A percentile compares a stretch with the other conserved stretches of the same genome.
These are phyloP conservation scores for Temnothorax longispinosus DNA, from an alignment of 1,140 invertebrate genomes.

Conservation along the genomic window DNA sequence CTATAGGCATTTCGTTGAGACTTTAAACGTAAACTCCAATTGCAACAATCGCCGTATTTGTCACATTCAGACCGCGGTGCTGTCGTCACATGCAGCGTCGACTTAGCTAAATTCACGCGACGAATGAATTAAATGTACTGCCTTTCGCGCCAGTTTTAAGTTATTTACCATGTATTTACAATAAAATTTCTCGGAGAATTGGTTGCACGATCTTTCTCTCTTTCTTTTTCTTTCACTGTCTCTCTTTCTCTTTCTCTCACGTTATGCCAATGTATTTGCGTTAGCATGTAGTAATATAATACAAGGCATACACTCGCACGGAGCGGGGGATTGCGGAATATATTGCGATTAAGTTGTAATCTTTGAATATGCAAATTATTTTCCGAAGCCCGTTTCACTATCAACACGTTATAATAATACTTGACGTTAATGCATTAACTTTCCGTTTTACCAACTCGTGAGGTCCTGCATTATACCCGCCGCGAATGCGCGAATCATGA, in stretches of 20 bases:
- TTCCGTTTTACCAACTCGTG: constrained; percentile 27
- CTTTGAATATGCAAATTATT: constrained; percentile 74
- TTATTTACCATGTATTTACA: constrained; percentile 9
- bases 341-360: constrained; percentile 72
- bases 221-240: neutral
- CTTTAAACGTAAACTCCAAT: neutral
- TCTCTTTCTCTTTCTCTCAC: neutral
- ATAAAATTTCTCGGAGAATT: constrained; percentile 29
- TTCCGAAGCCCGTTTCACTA: constrained; percentile 63
- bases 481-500: constrained; percentile 34
- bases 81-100: neutral
- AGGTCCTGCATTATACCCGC: neutral
- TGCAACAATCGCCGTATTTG: constrained; percentile 16
- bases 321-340: constrained; percentile 50
- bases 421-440: constrained; percentile 30
- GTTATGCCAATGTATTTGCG: constrained; percentile 25
- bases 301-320: neutral
- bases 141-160: neutral
- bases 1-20: neutral
- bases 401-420: constrained; percentile 65
- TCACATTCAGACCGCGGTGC: neutral
- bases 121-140: constrained; percentile 22
- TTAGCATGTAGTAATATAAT: constrained; percentile 39
- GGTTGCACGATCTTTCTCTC: neutral
- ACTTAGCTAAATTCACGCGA: neutral